phyloP scores from a whole-genome alignment of 2,888 invertebrate genomes.

The Parasteatoda lunata region DNA sequence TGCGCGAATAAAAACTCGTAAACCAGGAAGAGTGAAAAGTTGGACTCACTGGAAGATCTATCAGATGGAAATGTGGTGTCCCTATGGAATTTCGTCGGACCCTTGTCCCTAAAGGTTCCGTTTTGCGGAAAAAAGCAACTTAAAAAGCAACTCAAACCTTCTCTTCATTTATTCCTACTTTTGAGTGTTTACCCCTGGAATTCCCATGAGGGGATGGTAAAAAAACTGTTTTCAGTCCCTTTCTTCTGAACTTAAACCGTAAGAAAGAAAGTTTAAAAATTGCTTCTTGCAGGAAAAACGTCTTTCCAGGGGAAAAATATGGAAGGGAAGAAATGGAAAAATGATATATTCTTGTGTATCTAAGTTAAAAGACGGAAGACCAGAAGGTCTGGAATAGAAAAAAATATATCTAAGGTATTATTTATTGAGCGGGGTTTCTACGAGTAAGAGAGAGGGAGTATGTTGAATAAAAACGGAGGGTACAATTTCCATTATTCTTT shows the following conservation, averaged over 20 bases:
- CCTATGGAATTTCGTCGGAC: constrained; percentile 32
- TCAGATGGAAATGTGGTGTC: constrained; percentile 62
- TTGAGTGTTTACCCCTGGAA: constrained; percentile 50
- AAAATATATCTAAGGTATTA: not conserved
- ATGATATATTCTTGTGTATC: constrained; percentile 61
- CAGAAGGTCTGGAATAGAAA: not conserved
- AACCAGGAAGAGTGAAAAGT: constrained; percentile 48
- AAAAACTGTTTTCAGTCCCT: constrained; percentile 52
- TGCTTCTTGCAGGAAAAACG: constrained; percentile 37
- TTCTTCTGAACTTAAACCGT: constrained; percentile 52
- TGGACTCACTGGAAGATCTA: constrained; percentile 37
- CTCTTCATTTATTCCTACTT: constrained; percentile 64
- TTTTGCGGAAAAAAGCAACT: constrained; percentile 22
- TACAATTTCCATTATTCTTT: too few relatives aligned
- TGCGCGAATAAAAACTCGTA: constrained; percentile 12
- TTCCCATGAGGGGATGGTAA: constrained; percentile 21
- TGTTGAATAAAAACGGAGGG: not conserved
- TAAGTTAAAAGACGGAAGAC: constrained; percentile 46
- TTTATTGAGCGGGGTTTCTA: not conserved
- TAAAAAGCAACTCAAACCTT: constrained; percentile 14
- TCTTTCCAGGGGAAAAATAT: constrained; percentile 24
- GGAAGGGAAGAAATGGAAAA: constrained; percentile 50
- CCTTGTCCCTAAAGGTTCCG: constrained; percentile 27
- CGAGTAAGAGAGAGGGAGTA: not conserved
- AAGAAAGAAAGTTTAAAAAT: constrained; percentile 62